These are phyloP conservation scores for Liasis olivaceus DNA, from an alignment of 2,797 vertebrate species.

Conservation along the genomic window DNA sequence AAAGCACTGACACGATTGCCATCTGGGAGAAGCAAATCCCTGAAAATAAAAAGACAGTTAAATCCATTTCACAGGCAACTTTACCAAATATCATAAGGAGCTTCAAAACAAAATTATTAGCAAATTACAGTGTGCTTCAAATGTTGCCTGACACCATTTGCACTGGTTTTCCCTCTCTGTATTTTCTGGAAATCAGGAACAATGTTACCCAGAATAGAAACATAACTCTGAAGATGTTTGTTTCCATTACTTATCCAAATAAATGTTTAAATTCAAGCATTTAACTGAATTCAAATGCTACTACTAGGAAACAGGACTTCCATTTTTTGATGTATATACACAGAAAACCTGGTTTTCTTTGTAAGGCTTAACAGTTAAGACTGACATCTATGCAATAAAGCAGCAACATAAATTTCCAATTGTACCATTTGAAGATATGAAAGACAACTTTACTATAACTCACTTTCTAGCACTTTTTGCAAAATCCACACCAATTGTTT, in stretches of 20 bases:
- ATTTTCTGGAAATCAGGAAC: background rate
- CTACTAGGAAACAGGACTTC: background rate
- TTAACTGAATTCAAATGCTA: background rate
- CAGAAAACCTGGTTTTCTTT: background rate
- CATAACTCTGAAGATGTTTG: background rate
- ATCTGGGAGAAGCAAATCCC: slow-evolving; percentile 92
- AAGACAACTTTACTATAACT: slow-evolving; percentile 61
- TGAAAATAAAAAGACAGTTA: slow-evolving; percentile 65
- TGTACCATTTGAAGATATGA: background rate
- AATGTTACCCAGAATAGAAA: background rate
- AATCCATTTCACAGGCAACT: background rate
- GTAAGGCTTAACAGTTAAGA: background rate
- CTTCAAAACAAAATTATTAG: background rate
- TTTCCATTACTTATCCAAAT: background rate
- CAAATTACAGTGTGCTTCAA: background rate
- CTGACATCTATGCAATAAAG: background rate
- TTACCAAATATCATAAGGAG: background rate
- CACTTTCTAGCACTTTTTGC: slow-evolving; percentile 99
- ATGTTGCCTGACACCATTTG: background rate
- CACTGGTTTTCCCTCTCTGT: background rate
- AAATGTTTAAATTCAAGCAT: background rate
- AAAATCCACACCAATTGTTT: slow-evolving; percentile 98
- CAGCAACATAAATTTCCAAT: background rate
- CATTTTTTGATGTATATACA: background rate
- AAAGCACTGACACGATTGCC: slow-evolving; percentile 96